These are phyloP conservation scores for Hydrochoerus hydrochaeris DNA, from an alignment of 2,113 vertebrate species.

Conservation along the genomic window DNA sequence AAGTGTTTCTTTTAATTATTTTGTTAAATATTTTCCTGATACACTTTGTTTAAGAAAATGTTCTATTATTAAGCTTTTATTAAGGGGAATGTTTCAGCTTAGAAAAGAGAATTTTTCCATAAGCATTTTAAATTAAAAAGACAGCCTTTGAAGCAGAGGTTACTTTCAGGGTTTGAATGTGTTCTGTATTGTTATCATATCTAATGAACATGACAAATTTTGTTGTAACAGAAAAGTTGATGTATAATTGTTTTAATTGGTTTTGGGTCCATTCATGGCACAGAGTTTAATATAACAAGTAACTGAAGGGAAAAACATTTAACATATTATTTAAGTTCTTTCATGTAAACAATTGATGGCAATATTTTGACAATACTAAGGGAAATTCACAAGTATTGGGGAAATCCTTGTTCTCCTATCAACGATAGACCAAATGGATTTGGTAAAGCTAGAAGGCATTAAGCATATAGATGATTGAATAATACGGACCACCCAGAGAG, in stretches of 20 bases:
- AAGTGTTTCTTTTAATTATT: conserved; percentile 51
- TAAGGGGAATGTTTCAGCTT: conserved; percentile 25
- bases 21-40: conserved; percentile 54
- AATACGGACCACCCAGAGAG: neutral
- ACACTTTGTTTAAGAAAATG: conserved; percentile 46
- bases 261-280: conserved; percentile 68
- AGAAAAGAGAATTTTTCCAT: conserved; percentile 73
- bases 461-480: neutral
- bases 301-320: conserved; percentile 67
- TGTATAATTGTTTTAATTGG: conserved; percentile 81
- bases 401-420: neutral
- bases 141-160: conserved; percentile 61
- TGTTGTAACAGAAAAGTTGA: conserved; percentile 72
- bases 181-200: conserved; percentile 69
- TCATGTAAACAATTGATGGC: neutral
- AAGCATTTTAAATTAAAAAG: conserved; percentile 72
- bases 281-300: conserved; percentile 62
- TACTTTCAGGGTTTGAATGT: conserved; percentile 71
- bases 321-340: conserved; percentile 70
- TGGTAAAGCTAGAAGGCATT: neutral
- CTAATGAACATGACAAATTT: conserved; percentile 60
- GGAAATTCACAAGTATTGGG: neutral
- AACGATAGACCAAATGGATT: neutral
- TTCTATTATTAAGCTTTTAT: conserved; percentile 60
- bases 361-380: neutral